Conservation (phyloP, 2,797 vertebrate genomes). For the Phalloptychus januarius region DNA sequence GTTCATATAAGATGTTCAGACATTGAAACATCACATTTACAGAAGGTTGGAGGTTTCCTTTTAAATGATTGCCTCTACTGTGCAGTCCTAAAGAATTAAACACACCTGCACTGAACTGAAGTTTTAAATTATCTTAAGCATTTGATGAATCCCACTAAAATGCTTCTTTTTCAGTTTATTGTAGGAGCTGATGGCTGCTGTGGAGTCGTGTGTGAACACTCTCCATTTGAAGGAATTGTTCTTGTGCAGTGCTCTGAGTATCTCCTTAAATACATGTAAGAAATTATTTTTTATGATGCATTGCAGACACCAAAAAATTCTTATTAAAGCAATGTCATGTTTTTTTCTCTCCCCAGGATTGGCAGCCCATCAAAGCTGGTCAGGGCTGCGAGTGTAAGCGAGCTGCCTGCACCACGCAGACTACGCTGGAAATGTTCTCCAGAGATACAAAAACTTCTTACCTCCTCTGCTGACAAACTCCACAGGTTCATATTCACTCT, state of each 20-base stretch:
- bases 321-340: background rate
- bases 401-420: slow-evolving; percentile 91
- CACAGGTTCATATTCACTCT: slow-evolving; percentile 56
- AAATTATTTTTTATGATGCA: slow-evolving; percentile 16
- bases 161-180: slow-evolving; percentile 85
- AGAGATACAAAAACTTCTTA: slow-evolving; percentile 86
- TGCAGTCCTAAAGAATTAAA: slow-evolving; percentile 1
- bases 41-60: background rate
- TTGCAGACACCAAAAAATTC: background rate
- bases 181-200: slow-evolving; percentile 92
- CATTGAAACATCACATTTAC: background rate
- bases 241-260: slow-evolving; percentile 94
- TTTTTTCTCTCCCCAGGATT: slow-evolving; percentile 73
- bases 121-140: slow-evolving; percentile 2
- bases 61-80: slow-evolving; percentile 10
- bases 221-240: slow-evolving; percentile 94
- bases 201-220: slow-evolving; percentile 95
- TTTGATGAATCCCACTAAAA: slow-evolving; percentile 27
- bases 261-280: slow-evolving; percentile 95
- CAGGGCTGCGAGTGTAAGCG: slow-evolving; percentile 90
- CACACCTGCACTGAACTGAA: background rate
- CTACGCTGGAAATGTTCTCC: slow-evolving; percentile 94
- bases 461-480: slow-evolving; percentile 85
- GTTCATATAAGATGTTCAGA: slow-evolving; percentile 41
- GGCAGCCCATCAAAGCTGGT: slow-evolving; percentile 89